phyloP scores from a whole-genome alignment of 2,797 vertebrate species.

The Rhinophrynus dorsalis region DNA sequence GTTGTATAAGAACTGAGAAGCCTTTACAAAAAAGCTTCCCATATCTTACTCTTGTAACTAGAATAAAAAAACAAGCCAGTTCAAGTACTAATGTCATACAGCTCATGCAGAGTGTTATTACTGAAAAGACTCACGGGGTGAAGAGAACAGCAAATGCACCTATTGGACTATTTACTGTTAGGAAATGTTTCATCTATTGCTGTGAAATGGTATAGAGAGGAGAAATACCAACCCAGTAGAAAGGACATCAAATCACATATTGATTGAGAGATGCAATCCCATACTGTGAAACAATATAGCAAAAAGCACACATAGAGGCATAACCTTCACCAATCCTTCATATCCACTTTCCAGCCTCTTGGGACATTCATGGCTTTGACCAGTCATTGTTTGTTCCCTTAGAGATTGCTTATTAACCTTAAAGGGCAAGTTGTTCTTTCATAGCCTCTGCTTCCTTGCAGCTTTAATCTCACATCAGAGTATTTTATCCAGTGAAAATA shows the following conservation, averaged over 20 bases:
- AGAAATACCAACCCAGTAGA: background rate
- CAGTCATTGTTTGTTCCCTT: background rate
- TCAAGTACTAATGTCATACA: background rate
- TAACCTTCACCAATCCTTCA: constrained; percentile 16
- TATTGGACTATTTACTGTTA: background rate
- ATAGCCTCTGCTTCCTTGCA: background rate
- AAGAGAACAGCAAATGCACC: background rate
- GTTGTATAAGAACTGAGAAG: no score
- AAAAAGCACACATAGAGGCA: background rate
- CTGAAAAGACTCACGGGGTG: background rate
- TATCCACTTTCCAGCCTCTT: background rate
- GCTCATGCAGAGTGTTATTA: constrained; percentile 3
- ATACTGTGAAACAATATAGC: background rate
- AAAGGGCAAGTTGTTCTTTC: constrained; percentile 11
- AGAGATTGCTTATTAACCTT: constrained; percentile 15
- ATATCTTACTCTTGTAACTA: background rate
- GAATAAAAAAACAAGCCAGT: constrained; percentile 15
- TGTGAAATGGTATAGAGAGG: background rate
- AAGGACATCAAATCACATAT: background rate
- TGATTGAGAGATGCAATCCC: background rate
- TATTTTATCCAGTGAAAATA: no score
- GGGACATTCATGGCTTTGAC: constrained; percentile 9
- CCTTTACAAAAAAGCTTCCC: constrained; percentile 2
- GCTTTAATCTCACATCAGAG: no score
- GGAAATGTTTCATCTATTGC: background rate